Evolutionary conservation across 2,797 vertebrate species (phyloP).

Genomic region (Lagocephalus sceleratus): DNA sequence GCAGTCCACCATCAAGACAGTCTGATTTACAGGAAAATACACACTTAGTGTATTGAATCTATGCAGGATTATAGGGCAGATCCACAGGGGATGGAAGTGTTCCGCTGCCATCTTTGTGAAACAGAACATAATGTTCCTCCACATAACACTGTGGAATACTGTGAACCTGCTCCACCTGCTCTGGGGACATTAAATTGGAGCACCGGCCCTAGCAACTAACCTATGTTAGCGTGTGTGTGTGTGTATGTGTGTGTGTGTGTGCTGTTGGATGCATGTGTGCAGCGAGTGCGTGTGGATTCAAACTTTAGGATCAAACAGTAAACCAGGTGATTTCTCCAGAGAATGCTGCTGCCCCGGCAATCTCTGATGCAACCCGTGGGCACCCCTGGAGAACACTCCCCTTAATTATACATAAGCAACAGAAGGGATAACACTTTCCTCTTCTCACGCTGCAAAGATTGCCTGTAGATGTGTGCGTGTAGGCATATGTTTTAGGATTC

Average conservation of each 20-base stretch:
- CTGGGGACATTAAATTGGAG: constrained; percentile 55
- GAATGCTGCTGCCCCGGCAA: constrained; percentile 59
- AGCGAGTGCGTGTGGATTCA: constrained; percentile 46
- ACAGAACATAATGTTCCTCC: constrained; percentile 64
- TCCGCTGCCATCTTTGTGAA: constrained; percentile 64
- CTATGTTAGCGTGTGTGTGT: constrained; percentile 23
- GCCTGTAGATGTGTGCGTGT: constrained; percentile 48
- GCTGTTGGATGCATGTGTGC: constrained; percentile 15
- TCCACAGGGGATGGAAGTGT: constrained; percentile 64
- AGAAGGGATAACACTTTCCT: constrained; percentile 67
- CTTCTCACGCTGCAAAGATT: constrained; percentile 55
- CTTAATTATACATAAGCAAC: constrained; percentile 71
- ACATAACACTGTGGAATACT: constrained; percentile 60
- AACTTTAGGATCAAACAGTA: constrained; percentile 60
- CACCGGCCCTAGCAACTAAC: constrained; percentile 58
- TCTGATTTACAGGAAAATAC: background rate
- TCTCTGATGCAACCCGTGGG: constrained; percentile 66
- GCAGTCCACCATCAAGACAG: too few species aligned
- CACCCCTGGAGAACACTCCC: constrained; percentile 55
- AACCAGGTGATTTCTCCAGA: constrained; percentile 72
- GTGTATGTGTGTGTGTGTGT: constrained; percentile 21
- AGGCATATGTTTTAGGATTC: constrained; percentile 13
- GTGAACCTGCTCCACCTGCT: constrained; percentile 58
- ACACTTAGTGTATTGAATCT: constrained; percentile 27
- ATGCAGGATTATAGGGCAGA: constrained; percentile 64